Evolutionary conservation across 2,797 vertebrate genomes (phyloP).

Genomic region (Cryptoblepharus egeriae): DNA sequence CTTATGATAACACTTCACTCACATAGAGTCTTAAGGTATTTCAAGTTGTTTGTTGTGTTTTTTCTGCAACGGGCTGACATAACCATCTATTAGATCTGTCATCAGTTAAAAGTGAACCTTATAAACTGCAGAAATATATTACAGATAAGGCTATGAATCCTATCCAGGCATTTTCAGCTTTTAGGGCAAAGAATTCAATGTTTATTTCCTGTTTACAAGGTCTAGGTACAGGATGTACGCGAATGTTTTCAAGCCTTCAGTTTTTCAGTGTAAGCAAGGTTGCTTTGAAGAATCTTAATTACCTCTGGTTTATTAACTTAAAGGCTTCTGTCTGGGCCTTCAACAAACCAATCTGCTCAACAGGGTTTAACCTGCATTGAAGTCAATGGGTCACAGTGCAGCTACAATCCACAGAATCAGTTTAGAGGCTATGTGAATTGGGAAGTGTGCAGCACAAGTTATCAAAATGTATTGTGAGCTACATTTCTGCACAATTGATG

Average conservation of each 20-base stretch:
- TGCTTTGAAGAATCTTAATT: slow-evolving; percentile 26
- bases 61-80: neutral
- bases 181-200: neutral
- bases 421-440: neutral
- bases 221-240: neutral
- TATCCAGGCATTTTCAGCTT: neutral
- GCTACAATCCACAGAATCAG: neutral
- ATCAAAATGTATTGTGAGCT: neutral
- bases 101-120: neutral
- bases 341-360: neutral
- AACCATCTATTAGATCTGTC: neutral
- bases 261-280: slow-evolving; percentile 9
- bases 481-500: neutral
- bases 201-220: slow-evolving; percentile 29
- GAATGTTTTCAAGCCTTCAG: slow-evolving; percentile 4
- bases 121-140: neutral
- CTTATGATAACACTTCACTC: neutral
- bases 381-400: neutral
- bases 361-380: neutral
- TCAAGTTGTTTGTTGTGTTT: neutral
- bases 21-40: neutral
- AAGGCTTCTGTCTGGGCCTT: neutral
- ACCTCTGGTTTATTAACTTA: slow-evolving; percentile 1
- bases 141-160: neutral
- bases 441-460: neutral